These are phyloP conservation scores for Actenoides lindsayi DNA, from an alignment of 2,113 vertebrate genomes.

Conservation along the genomic window DNA sequence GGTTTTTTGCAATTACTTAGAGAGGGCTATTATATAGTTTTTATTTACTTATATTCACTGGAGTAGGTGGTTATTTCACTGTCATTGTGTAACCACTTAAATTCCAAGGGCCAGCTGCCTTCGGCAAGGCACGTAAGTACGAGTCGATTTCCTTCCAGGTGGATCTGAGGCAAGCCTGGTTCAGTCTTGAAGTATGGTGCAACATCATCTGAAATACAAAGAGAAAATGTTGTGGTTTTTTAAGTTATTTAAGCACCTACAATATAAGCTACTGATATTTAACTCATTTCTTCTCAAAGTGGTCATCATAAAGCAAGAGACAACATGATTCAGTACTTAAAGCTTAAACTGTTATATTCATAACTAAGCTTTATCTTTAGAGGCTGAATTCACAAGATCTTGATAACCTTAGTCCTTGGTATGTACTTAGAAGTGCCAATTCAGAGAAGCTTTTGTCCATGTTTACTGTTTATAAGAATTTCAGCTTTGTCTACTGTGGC, in stretches of 20 bases:
- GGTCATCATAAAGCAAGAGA: neutral
- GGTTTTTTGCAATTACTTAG: neutral
- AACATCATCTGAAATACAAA: conserved; percentile 79
- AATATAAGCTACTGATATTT: neutral
- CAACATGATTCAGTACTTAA: neutral
- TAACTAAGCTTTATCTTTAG: neutral
- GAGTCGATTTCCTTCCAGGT: conserved; percentile 92
- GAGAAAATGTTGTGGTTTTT: neutral
- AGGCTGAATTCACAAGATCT: neutral
- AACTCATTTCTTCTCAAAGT: neutral
- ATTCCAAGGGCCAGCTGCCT: conserved; percentile 97
- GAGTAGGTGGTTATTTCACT: conserved; percentile 87
- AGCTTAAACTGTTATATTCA: neutral
- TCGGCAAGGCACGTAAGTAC: conserved; percentile 93
- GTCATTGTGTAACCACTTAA: conserved; percentile 87
- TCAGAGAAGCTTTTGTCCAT: neutral
- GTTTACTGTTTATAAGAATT: neutral
- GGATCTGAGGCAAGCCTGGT: conserved; percentile 77
- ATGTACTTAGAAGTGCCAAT: neutral
- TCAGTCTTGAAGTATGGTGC: conserved; percentile 85
- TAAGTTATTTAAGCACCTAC: neutral
- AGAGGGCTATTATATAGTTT: neutral
- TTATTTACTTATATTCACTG: conserved; percentile 88
- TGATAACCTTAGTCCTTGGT: neutral
- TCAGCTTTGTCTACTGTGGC: neutral